A percentile compares a stretch with the other conserved stretches of the same genome.
Conservation (phyloP, 2,797 vertebrate genomes). For the Enteromius fasciolatus region DNA sequence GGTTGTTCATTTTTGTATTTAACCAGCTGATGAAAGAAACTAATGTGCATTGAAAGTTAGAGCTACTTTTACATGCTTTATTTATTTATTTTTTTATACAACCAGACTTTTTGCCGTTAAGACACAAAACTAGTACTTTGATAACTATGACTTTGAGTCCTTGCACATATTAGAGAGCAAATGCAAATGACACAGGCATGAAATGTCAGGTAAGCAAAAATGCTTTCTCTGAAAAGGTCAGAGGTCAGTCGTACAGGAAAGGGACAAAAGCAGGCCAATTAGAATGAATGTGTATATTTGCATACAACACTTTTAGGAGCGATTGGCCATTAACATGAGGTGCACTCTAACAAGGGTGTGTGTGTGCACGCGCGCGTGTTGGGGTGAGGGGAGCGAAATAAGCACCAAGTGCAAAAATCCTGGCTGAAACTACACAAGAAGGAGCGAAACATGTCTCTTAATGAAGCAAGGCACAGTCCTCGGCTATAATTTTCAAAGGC, state of each 20-base stretch:
- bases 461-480: constrained; percentile 85
- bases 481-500: constrained; percentile 87
- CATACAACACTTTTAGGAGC: constrained; percentile 32
- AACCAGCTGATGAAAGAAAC: not conserved
- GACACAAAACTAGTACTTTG: not conserved
- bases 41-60: not conserved
- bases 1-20: not conserved
- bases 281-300: constrained; percentile 16
- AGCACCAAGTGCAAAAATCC: constrained; percentile 76
- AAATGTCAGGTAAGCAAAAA: constrained; percentile 1
- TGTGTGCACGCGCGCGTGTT: not conserved
- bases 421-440: constrained; percentile 86
- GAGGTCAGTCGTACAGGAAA: constrained; percentile 3
- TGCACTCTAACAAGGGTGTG: constrained; percentile 38
- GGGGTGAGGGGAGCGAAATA: constrained; percentile 71
- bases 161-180: not conserved
- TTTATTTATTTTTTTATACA: not conserved
- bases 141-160: not conserved
- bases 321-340: constrained; percentile 66
- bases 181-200: not conserved
- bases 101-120: not conserved
- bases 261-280: not conserved
- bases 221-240: not conserved
- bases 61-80: not conserved
- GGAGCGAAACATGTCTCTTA: constrained; percentile 82